A percentile compares a stretch with the other conserved stretches of the same genome.
Conservation (phyloP, 2,797 vertebrate genomes). For the Tauraco hartlaubi region DNA sequence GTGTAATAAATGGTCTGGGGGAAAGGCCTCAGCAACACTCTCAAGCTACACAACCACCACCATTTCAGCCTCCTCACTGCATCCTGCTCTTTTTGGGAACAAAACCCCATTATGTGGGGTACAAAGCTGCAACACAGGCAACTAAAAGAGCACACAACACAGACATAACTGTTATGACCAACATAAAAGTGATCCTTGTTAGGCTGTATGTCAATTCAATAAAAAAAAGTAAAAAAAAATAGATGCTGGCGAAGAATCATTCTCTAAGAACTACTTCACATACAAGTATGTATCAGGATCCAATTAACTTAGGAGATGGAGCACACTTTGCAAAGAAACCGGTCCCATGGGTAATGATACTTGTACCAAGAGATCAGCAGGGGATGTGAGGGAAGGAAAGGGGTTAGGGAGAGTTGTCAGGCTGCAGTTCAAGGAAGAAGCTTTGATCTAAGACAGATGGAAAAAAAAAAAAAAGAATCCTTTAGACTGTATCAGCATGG, state of each 20-base stretch:
- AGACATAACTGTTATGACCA: rapidly evolving
- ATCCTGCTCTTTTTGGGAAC: not conserved
- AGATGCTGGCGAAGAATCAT: not conserved
- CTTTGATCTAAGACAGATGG: conserved; percentile 44
- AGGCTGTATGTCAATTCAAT: not conserved
- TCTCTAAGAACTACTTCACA: not conserved
- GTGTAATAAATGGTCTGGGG: not conserved
- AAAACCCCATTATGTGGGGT: not conserved
- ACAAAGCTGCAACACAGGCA: not conserved
- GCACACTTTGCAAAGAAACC: not conserved
- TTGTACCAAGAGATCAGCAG: not conserved
- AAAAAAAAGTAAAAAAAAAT: not conserved
- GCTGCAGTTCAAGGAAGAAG: not conserved
- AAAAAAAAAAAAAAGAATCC: not conserved
- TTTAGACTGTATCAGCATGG: conserved; percentile 24
- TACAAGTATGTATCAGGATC: not conserved
- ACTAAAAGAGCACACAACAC: not conserved
- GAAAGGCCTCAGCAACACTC: not conserved
- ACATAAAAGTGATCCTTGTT: not conserved
- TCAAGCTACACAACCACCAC: not conserved
- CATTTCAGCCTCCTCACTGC: not conserved
- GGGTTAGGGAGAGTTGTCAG: not conserved
- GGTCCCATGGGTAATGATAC: not conserved
- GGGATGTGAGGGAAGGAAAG: not conserved
- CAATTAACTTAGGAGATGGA: not conserved